Percentiles rank a stretch among this genome's conserved stretches.
Conservation (phyloP, 2,113 vertebrate genomes). For the Colossoma macropomum region DNA sequence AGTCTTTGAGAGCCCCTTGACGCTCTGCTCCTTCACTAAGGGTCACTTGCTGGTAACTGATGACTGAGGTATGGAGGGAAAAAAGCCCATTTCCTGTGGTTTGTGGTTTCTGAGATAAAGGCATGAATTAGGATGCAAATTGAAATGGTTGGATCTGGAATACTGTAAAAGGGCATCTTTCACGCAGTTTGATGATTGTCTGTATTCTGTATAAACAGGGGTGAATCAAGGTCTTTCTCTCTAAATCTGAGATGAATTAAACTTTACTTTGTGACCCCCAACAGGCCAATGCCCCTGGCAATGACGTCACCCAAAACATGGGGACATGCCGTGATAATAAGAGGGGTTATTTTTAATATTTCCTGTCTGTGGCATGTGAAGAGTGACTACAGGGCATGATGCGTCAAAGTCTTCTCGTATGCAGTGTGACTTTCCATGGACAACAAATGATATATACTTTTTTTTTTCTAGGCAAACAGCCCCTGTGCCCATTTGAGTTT, state of each 20-base stretch:
- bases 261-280: constrained; percentile 1
- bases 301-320: not conserved
- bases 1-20: not conserved
- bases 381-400: not conserved
- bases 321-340: not conserved
- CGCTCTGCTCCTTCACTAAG: not conserved
- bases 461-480: not conserved
- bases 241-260: constrained; percentile 15
- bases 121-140: not conserved
- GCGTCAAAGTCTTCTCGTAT: not conserved
- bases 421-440: not conserved
- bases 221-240: not conserved
- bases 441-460: not conserved
- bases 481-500: constrained; percentile 14
- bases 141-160: not conserved
- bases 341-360: constrained; percentile 11
- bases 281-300: not conserved
- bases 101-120: not conserved
- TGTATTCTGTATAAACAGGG: not conserved
- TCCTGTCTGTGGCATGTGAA: not conserved
- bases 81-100: not conserved
- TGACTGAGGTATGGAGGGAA: not conserved
- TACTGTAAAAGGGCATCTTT: constrained; percentile 8
- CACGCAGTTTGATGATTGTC: not conserved
- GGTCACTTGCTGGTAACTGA: not conserved